These are phyloP conservation scores for Nomada hirtipes DNA, from an alignment of 2,888 invertebrate species.

Conservation along the genomic window DNA sequence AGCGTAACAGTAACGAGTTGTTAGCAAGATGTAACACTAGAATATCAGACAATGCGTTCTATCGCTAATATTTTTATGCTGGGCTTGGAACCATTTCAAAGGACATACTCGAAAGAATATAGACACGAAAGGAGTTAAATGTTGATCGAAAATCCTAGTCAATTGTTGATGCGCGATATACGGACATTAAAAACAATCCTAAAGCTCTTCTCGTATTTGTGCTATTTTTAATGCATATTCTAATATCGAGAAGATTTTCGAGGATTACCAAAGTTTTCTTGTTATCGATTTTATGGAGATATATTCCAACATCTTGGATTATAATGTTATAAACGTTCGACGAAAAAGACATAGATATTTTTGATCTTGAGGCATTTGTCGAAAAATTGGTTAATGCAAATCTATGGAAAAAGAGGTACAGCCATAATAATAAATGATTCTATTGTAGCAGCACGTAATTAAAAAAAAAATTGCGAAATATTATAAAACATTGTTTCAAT, in stretches of 20 bases:
- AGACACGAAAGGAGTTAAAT: neutral
- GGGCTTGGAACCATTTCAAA: slow-evolving; percentile 19
- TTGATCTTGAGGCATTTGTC: slow-evolving; percentile 18
- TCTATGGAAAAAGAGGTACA: neutral
- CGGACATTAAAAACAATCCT: slow-evolving; percentile 11
- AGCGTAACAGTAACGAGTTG: neutral
- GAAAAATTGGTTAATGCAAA: neutral
- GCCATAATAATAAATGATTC: neutral
- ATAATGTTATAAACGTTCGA: slow-evolving; percentile 4
- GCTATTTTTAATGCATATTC: slow-evolving; percentile 25
- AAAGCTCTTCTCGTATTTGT: slow-evolving; percentile 18
- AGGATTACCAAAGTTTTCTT: slow-evolving; percentile 16
- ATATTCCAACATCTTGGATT: slow-evolving; percentile 16
- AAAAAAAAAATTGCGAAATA: neutral
- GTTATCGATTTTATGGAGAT: slow-evolving; percentile 30
- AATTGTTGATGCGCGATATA: slow-evolving; percentile 14
- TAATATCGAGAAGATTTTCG: neutral
- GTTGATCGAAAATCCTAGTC: slow-evolving; percentile 6
- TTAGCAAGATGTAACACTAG: neutral
- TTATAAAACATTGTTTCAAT: slow-evolving; percentile 1
- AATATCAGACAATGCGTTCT: neutral
- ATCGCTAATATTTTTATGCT: slow-evolving; percentile 13
- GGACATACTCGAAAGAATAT: neutral
- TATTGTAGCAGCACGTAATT: slow-evolving; percentile 7
- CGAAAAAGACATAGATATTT: slow-evolving; percentile 8